phyloP scores from a whole-genome alignment of 1,140 invertebrate genomes.

The Diorhabda carinulata region DNA sequence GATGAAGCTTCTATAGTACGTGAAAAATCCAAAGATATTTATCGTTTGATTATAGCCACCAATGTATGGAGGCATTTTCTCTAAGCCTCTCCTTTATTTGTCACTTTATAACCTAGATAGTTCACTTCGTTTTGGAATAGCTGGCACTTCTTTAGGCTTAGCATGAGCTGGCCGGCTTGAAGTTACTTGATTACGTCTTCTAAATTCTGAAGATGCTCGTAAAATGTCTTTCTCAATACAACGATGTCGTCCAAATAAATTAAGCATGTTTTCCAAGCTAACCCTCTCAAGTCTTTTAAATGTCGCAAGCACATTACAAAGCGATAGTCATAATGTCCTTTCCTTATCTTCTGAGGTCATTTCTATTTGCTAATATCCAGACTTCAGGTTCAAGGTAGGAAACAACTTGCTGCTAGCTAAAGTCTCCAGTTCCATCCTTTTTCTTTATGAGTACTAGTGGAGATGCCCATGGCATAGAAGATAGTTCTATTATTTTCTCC shows the following conservation, averaged over 20 bases:
- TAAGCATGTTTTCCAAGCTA: conserved; percentile 26
- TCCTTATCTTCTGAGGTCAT: too few relatives aligned
- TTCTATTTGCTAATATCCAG: too few relatives aligned
- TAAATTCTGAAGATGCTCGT: conserved; percentile 42
- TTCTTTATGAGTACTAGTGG: background rate
- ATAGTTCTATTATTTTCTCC: too few relatives aligned
- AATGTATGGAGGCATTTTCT: too few relatives aligned
- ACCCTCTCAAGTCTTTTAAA: background rate
- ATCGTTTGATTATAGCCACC: too few relatives aligned
- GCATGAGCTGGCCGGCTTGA: conserved; percentile 35
- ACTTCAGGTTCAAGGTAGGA: too few relatives aligned
- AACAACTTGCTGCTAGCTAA: too few relatives aligned
- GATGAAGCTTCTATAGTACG: conserved; percentile 45
- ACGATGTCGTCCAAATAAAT: conserved; percentile 50
- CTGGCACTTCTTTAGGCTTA: conserved; percentile 45
- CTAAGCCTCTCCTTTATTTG: too few relatives aligned
- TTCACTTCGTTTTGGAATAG: conserved; percentile 42
- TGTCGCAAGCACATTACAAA: too few relatives aligned
- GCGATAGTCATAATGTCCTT: too few relatives aligned
- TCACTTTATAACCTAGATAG: conserved; percentile 20
- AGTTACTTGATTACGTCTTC: conserved; percentile 41
- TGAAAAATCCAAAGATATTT: too few relatives aligned
- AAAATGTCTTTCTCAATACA: conserved; percentile 40
- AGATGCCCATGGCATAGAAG: background rate
- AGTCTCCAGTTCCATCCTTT: background rate